Percentiles rank a stretch among this genome's conserved stretches.
phyloP scores from a whole-genome alignment of 2,888 invertebrate genomes.

The Omphaloscelis lunosa region DNA sequence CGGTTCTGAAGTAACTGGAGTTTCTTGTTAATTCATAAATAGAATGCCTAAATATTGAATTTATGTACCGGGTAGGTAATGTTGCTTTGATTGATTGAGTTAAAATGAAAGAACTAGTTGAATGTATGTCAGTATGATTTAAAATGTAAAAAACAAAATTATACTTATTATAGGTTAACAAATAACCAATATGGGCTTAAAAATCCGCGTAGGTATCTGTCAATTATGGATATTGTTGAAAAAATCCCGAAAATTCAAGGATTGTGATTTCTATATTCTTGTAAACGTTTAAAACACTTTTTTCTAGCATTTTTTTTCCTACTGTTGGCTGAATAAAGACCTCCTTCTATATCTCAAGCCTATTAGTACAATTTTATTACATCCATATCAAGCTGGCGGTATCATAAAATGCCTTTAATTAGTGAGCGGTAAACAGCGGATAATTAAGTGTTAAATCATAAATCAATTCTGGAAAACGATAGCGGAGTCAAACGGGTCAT shows the following conservation, averaged over 20 bases:
- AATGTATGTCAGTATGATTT: background rate
- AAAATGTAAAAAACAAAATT: background rate
- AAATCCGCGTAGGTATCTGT: background rate
- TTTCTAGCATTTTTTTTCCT: background rate
- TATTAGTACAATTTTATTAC: conserved; percentile 25
- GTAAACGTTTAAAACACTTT: background rate
- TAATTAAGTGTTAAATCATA: conserved; percentile 50
- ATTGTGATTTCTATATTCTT: background rate
- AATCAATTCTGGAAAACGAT: conserved; percentile 61
- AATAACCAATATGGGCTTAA: background rate
- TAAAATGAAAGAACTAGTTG: background rate
- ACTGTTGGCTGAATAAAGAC: background rate
- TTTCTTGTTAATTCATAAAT: conserved; percentile 30
- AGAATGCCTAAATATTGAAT: conserved; percentile 6
- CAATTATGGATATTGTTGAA: background rate
- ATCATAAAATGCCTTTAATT: conserved; percentile 44
- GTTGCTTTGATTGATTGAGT: conserved; percentile 20
- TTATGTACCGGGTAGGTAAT: background rate
- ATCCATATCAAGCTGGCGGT: conserved; percentile 24
- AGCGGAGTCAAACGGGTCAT: conserved; percentile 53
- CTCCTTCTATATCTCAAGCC: background rate
- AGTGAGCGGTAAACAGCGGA: conserved; percentile 43
- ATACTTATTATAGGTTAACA: background rate
- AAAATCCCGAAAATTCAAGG: background rate
- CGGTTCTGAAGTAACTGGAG: background rate